Evolutionary conservation across 2,888 invertebrate species (phyloP).

Genomic region (Lissonota sp.): DNA sequence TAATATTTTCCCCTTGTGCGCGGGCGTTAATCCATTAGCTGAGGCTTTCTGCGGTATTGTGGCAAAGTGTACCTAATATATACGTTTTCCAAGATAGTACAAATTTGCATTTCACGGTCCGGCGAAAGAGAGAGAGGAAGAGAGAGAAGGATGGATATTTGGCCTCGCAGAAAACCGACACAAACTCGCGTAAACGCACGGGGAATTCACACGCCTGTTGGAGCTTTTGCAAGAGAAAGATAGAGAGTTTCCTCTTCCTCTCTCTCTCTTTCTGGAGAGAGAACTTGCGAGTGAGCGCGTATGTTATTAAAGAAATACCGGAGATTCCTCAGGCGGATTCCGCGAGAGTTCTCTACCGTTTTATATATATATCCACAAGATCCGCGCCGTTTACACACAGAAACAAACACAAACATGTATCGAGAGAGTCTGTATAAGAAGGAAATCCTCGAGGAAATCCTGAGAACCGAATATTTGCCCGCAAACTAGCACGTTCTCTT

Average conservation of each 20-base stretch:
- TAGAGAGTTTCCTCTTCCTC: no score
- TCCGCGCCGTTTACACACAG: conserved; percentile 1
- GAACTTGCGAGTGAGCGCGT: conserved; percentile 52
- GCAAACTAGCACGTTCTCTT: conserved; percentile 39
- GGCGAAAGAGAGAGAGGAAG: conserved; percentile 23
- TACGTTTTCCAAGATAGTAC: conserved; percentile 52
- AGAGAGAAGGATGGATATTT: conserved; percentile 26
- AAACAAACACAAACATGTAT: conserved; percentile 3
- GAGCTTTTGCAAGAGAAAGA: conserved; percentile 43
- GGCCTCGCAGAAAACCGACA: conserved; percentile 52
- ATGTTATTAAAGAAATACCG: conserved; percentile 68
- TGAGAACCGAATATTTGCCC: conserved; percentile 43
- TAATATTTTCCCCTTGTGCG: conserved; percentile 37
- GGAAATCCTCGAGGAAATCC: conserved; percentile 27
- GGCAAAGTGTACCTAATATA: conserved; percentile 28
- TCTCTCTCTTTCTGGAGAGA: no score
- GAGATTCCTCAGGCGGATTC: conserved; percentile 58
- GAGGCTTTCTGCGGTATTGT: conserved; percentile 42
- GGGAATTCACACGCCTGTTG: conserved; percentile 51
- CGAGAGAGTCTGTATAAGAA: conserved; percentile 53
- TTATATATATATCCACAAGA: background rate
- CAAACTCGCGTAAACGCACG: conserved; percentile 60
- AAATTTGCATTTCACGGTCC: conserved; percentile 64
- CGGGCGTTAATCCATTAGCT: conserved; percentile 54
- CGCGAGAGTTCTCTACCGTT: conserved; percentile 51